Base-by-base conservation (phyloP, 2,113 vertebrate genomes). In the Pionites leucogaster region DNA sequence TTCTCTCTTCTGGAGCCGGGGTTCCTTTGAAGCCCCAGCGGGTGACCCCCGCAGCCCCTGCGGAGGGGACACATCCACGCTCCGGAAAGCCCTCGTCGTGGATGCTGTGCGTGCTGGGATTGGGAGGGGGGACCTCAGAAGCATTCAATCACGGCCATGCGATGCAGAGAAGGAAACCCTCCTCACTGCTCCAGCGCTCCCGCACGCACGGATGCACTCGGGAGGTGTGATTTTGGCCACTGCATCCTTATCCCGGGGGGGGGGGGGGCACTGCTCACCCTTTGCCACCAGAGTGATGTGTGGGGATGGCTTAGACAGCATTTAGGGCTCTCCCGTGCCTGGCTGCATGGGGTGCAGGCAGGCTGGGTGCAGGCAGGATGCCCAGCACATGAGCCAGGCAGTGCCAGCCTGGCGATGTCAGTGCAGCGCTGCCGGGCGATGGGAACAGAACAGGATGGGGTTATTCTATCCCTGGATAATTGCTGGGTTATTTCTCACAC, bases 11-110 rank as follows among this genome's bases (percentile, higher is more conserved):
- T 3, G 16, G 84, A 72, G 83, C 52, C 0, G 18, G 47, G 88
- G 39, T 75, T 41, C 25, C 17, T 80, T 42, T 68, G 88, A 85
- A 79, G 47, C 63, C 80, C 27, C 75, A 6, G 77, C 5, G 44
- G 70, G 33, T 7, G 70, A 63, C n/a, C 68, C 85, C 55, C 17
- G 0, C 44, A 39, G 35, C 82, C 76, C 42, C 75, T 86, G n/a
- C 1, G 3, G 5, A n/a, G 63, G 52, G 82, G 35, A 53, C 13
- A 4, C 0, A 13, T 62, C 76, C 9, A 0, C 1, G 1, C 53
- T 64, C 63, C 16, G 20, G 69, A 69, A 60, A 72, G 49, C 35
- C 64, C 76, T 47, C 6, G 10, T 50, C 65, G 33, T 5, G 92
- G 85, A 74, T 35, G 81, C 81, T 2, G 7, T 49, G 88, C 2